Conservation (phyloP, 2,113 vertebrate species). For the Struthio camelus region DNA sequence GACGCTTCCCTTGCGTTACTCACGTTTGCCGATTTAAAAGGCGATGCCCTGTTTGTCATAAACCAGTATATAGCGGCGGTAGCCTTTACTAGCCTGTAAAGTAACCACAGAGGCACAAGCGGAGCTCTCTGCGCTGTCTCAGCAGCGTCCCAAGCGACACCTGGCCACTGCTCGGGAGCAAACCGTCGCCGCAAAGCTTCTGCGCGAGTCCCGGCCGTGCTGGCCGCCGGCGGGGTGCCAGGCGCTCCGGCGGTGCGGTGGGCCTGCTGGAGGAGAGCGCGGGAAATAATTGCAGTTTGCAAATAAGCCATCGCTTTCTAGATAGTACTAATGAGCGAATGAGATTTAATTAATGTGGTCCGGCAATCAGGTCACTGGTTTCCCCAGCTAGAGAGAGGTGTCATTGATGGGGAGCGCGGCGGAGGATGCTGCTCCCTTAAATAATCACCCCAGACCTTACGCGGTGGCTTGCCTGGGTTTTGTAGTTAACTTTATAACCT, state of each 20-base stretch:
- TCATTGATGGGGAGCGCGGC: not conserved
- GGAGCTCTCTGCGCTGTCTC: not conserved
- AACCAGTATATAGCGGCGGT: not conserved
- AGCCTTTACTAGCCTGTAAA: not conserved
- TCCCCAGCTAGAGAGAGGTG: not conserved
- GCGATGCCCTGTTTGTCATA: conserved; percentile 17
- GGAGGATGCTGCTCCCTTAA: not conserved
- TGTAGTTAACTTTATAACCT: not conserved
- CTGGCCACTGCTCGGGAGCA: not conserved
- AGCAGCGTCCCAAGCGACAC: accelerated
- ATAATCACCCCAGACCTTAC: not conserved
- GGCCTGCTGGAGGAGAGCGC: conserved; percentile 19
- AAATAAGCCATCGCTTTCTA: conserved; percentile 30
- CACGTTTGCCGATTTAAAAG: conserved; percentile 8
- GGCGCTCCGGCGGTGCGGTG: not conserved
- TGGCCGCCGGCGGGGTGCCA: too few relatives aligned
- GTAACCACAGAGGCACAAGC: not conserved
- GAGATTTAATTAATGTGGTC: conserved; percentile 52
- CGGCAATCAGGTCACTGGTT: conserved; percentile 42
- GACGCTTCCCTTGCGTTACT: not conserved
- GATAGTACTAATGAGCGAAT: conserved; percentile 6
- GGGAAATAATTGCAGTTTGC: conserved; percentile 48
- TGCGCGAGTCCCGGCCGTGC: accelerated
- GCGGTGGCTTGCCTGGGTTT: not conserved
- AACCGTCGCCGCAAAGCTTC: not conserved